Conservation (phyloP, 2,797 vertebrate species). For the Fistularia commersonii region DNA sequence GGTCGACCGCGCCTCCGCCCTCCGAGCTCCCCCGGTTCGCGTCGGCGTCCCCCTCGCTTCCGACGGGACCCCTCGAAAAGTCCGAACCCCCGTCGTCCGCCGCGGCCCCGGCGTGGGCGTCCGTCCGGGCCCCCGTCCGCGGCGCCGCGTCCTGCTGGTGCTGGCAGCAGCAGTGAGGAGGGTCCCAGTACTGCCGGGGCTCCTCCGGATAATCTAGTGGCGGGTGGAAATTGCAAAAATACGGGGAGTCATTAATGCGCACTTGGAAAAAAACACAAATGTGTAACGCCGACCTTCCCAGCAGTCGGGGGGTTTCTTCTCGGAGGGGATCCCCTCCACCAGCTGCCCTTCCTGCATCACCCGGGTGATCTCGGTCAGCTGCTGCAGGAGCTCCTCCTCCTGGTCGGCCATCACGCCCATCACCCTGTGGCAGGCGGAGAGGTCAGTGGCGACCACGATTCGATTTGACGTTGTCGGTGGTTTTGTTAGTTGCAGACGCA, state of each 20-base stretch:
- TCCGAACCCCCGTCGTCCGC: no score
- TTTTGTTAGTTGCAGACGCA: no score
- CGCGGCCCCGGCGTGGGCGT: no score
- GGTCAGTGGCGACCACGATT: not conserved
- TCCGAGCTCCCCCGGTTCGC: slow-evolving; percentile 3
- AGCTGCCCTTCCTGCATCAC: slow-evolving; percentile 90
- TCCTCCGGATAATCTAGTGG: slow-evolving; percentile 84
- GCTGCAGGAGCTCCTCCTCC: slow-evolving; percentile 86
- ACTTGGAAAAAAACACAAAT: not conserved
- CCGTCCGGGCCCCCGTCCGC: no score
- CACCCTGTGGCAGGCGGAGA: slow-evolving; percentile 47
- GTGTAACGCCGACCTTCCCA: slow-evolving; percentile 79
- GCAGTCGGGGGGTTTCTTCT: slow-evolving; percentile 75
- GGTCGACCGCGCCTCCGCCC: slow-evolving; percentile 42
- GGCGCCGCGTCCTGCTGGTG: slow-evolving; percentile 23
- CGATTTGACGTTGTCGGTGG: not conserved
- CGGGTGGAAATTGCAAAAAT: not conserved
- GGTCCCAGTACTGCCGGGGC: slow-evolving; percentile 75
- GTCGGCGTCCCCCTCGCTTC: slow-evolving; percentile 40
- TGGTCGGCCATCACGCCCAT: slow-evolving; percentile 83
- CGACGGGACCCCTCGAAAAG: not conserved
- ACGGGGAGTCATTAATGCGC: not conserved
- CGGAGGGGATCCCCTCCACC: slow-evolving; percentile 79
- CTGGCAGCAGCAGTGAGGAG: slow-evolving; percentile 72
- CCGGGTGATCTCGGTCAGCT: slow-evolving; percentile 90